These are phyloP conservation scores for Nyctalus aviator DNA, from an alignment of 2,797 vertebrate species.

Conservation along the genomic window DNA sequence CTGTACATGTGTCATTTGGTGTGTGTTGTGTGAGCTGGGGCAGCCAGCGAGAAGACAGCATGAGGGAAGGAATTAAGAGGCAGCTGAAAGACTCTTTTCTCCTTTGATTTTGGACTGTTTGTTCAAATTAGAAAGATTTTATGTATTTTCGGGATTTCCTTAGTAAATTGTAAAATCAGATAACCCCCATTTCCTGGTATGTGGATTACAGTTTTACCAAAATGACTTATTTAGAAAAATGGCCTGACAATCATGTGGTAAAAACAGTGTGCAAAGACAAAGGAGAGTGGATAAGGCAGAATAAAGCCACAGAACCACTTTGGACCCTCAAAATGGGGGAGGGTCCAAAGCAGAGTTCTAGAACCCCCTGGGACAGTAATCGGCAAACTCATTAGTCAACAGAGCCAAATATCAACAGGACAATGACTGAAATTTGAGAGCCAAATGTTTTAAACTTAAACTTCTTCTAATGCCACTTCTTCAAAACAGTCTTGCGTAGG, in stretches of 20 bases:
- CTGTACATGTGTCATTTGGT: background rate
- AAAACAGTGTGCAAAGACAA: background rate
- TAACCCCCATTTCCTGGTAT: background rate
- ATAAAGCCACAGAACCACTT: background rate
- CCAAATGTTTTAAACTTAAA: too few relatives aligned
- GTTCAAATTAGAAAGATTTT: constrained; percentile 46
- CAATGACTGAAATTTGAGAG: too few relatives aligned
- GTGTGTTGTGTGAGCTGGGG: background rate
- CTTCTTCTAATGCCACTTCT: too few relatives aligned
- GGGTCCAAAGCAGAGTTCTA: background rate
- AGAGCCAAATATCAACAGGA: too few relatives aligned
- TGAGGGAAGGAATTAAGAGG: background rate
- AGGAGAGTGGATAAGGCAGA: background rate
- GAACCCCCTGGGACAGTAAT: background rate
- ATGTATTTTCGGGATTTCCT: constrained; percentile 3
- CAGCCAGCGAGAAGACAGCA: background rate
- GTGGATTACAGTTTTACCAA: constrained; percentile 10
- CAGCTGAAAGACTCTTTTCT: background rate
- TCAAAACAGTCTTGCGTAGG: too few relatives aligned
- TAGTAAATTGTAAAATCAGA: background rate
- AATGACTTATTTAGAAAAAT: constrained; percentile 27
- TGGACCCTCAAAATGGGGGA: background rate
- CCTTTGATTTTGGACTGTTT: constrained; percentile 3
- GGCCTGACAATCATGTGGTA: background rate
- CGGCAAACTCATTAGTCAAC: too few relatives aligned